Evolutionary conservation across 23 tunicate genomes (phyloP), one percentile per base, ranked within the genome.

Genomic region (Botrylloides violaceus): DNA sequence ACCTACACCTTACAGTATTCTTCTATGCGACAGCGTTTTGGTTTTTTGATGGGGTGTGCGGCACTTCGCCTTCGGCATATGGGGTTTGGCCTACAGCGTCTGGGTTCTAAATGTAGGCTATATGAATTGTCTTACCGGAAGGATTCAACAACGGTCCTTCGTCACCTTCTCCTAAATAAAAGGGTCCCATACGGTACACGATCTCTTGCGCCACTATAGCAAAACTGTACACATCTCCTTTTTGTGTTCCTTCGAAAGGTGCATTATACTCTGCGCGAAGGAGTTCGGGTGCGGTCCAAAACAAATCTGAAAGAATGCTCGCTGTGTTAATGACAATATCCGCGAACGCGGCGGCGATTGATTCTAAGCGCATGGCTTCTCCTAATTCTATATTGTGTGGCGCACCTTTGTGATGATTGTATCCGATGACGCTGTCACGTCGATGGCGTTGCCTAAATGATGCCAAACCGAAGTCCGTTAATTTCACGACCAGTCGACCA

Each of bases 151-250:
- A n/a, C n/a, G n/a, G n/a, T 12, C 65, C 72, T 1, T 86, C 88
- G 0, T 34, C 58, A 20, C 26, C 4, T 1, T 68, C 74, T 72
- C 66, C 63, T 26, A 93, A 47, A 53, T 93, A 82, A 60, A 85
- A 93, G 18, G 60, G 79, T 2, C 89, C 98, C 71, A 73, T 61
- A 77, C 95, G 80, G 61, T 57, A 85, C 58, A 84, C 71, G 18
- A 85, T 86, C 81, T 93, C 94, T 73, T 93, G 98, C 1, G 80
- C 87, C 32, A 93, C 72, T 18, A 93, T 86, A 3, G 89, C 87
- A 73, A 85, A 93, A 56, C 94, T 91, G 35, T 88, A 88, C 20
- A 81, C 87, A 30, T 88, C 96, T 0, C 96, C 88, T 36, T 77
- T 49, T 49, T 77, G 77, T 3, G 88, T 88, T 28, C 88, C 96